Evolutionary conservation across 92 coral and sea anemone genomes (phyloP), one percentile per base, ranked within the genome.

Genomic region (Hydrozoanthus gracilis): DNA sequence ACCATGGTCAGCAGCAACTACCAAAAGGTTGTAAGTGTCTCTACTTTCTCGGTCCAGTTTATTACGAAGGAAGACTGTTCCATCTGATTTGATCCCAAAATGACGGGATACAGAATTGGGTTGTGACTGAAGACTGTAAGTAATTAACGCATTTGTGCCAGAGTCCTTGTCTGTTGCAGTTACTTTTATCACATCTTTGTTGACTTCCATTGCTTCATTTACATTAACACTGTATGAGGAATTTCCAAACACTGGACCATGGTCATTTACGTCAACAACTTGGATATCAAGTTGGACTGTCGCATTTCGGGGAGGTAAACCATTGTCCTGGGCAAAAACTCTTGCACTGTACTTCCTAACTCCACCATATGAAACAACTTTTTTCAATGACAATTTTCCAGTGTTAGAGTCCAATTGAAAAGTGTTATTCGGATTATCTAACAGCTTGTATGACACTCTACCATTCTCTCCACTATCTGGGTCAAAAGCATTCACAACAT

Each of bases 261-360:
- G 93, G 86, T 97, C 99, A 90, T 97, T 97, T 16, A 92, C 93
- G 88, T 97, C 99, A 47, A 97, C 91, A 51, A 97, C 94, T 67
- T 84, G 91, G 6, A 97, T 49, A 51, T 87, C 86, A 35, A 97
- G 86, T 18, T 87, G 73, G n/a, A 89, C 94, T 13, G 93, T 91
- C 6, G 93, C 48, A 60, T 83, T 87, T 52, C 77, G 55, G 3
- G 91, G 84, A 4, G 98, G 98, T 11, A 87, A 78, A 2, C 99
- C 99, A 27, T 93, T 91, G 82, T 97, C 99, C 51, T 92, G 84
- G 7, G 98, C 99, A 70, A 89, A 86, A 18, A 97, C 93, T 67
- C 45, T 82, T 10, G 92, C 73, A 46, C 56, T 73, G 79, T 88
- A 97, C 39, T 88, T 61, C 65, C 73, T 88, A 20, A 91, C 82